These are phyloP conservation scores for Trematocara unimaculatum DNA, from an alignment of 2,113 vertebrate species.

Conservation along the genomic window DNA sequence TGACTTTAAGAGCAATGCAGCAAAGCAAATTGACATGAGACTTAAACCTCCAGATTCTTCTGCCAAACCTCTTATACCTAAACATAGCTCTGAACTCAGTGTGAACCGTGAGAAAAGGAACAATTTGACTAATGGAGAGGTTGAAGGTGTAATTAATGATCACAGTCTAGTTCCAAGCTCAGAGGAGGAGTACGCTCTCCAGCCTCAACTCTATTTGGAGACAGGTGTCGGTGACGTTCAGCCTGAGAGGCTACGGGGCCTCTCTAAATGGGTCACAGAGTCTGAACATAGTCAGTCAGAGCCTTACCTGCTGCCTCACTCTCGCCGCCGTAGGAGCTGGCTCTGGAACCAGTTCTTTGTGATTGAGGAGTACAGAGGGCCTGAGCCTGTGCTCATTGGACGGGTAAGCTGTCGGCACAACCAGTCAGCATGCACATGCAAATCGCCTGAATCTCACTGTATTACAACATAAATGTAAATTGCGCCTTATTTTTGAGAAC, in stretches of 20 bases:
- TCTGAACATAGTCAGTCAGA: neutral
- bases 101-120: neutral
- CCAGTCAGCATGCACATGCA: neutral
- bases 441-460: neutral
- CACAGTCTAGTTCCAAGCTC: neutral
- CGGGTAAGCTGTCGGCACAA: conserved; percentile 75
- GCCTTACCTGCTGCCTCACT: conserved; percentile 1
- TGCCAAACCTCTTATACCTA: neutral
- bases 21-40: neutral
- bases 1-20: neutral
- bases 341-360: conserved; percentile 96
- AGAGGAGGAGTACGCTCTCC: neutral
- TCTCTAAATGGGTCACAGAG: conserved; percentile 2
- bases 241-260: neutral
- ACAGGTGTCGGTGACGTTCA: neutral
- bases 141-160: conserved; percentile 18
- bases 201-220: neutral
- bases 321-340: conserved; percentile 82
- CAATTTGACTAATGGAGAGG: conserved; percentile 20
- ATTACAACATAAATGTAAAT: neutral
- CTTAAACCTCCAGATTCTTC: neutral
- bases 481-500: neutral
- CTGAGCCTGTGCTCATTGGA: conserved; percentile 87
- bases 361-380: conserved; percentile 89
- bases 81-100: conserved; percentile 12